phyloP scores from a whole-genome alignment of 2,888 invertebrate genomes.

The Drosophila recens region DNA sequence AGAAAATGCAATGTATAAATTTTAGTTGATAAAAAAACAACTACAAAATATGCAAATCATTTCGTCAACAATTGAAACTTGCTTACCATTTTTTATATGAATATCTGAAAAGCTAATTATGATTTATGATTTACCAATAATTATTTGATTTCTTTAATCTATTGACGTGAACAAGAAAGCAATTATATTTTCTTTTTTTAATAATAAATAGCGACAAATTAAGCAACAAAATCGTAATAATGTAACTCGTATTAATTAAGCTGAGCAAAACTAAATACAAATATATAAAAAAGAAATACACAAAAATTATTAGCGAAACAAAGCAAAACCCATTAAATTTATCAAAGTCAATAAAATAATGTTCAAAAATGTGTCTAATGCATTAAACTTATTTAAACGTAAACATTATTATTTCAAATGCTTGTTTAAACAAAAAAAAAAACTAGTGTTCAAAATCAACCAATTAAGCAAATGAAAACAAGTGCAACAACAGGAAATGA shows the following conservation, averaged over 20 bases:
- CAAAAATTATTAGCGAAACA: conserved; percentile 70
- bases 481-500: conserved; percentile 49
- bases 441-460: conserved; percentile 34
- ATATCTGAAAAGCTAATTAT: conserved; percentile 37
- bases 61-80: conserved; percentile 39
- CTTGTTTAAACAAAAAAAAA: conserved; percentile 55
- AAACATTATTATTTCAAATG: conserved; percentile 69
- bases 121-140: conserved; percentile 52
- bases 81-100: conserved; percentile 23
- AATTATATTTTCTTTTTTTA: conserved; percentile 51
- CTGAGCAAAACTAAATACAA: conserved; percentile 63
- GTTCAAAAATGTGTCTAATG: conserved; percentile 77
- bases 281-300: conserved; percentile 63
- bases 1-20: conserved; percentile 65
- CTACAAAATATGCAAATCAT: conserved; percentile 32
- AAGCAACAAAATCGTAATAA: conserved; percentile 56
- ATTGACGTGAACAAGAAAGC: conserved; percentile 63
- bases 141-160: conserved; percentile 45
- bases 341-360: conserved; percentile 81
- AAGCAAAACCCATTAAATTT: conserved; percentile 65
- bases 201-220: conserved; percentile 62
- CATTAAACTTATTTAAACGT: conserved; percentile 77
- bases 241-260: conserved; percentile 69
- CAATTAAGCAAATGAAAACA: conserved; percentile 55
- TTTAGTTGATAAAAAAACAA: conserved; percentile 56